Evolutionary conservation across 2,888 invertebrate genomes (phyloP).

Genomic region (Ornithoptera alexandrae): DNA sequence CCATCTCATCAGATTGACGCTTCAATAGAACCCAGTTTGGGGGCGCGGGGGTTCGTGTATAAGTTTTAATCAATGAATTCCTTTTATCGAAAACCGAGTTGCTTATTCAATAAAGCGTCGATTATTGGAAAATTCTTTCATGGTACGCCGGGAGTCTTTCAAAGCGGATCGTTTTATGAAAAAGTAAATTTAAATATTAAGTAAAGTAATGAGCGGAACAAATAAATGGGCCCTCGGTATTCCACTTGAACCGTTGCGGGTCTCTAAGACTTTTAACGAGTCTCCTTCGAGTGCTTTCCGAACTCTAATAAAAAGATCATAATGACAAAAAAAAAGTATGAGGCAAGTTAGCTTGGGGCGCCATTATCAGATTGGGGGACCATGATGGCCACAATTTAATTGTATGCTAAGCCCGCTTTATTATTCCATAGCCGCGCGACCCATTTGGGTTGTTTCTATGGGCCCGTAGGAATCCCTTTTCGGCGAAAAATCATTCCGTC

Average conservation of each 20-base stretch:
- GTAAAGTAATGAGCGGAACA: conserved; percentile 62
- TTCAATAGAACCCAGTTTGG: background rate
- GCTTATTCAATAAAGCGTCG: conserved; percentile 59
- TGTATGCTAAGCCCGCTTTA: conserved; percentile 63
- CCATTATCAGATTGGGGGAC: conserved; percentile 43
- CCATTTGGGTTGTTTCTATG: conserved; percentile 41
- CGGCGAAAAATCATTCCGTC: conserved; percentile 43
- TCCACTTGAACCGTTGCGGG: conserved; percentile 59
- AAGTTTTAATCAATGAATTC: conserved; percentile 59
- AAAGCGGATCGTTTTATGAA: conserved; percentile 40
- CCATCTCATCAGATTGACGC: conserved; percentile 2
- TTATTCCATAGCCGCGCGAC: conserved; percentile 57
- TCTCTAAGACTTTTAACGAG: conserved; percentile 67
- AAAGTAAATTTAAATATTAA: conserved; percentile 58
- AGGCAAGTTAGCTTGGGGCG: conserved; percentile 42
- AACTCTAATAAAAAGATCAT: conserved; percentile 71
- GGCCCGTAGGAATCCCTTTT: conserved; percentile 34
- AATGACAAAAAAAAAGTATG: conserved; percentile 55
- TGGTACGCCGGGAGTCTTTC: conserved; percentile 42
- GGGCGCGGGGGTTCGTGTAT: conserved; percentile 10
- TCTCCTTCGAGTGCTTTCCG: conserved; percentile 62
- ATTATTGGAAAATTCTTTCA: conserved; percentile 65
- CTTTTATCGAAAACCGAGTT: conserved; percentile 53
- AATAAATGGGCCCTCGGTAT: conserved; percentile 60
- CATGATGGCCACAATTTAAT: conserved; percentile 48